Evolutionary conservation across 2,113 vertebrate genomes (phyloP).

Genomic region (Parus major): DNA sequence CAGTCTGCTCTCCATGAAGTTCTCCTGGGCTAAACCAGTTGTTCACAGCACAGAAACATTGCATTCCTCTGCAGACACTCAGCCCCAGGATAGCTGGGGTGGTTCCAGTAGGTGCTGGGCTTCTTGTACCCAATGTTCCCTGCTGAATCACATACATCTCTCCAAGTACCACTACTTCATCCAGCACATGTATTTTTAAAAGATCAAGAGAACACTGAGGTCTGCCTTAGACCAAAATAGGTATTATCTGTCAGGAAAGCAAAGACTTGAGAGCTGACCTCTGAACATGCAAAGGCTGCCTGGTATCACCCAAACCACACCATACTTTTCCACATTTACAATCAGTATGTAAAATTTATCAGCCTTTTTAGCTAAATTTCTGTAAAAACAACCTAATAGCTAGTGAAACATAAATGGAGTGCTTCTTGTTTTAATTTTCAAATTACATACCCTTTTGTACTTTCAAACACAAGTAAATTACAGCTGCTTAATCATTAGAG

Average conservation of each 20-base stretch:
- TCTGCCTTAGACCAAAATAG: background rate
- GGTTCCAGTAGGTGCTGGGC: background rate
- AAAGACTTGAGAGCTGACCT: background rate
- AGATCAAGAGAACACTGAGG: background rate
- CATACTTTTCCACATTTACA: background rate
- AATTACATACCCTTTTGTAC: constrained; percentile 44
- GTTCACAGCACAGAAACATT: background rate
- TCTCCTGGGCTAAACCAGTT: background rate
- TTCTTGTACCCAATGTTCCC: background rate
- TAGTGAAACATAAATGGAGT: constrained; percentile 9
- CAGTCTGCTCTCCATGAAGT: background rate
- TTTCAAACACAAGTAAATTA: constrained; percentile 22
- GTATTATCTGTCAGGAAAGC: background rate
- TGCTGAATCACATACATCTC: background rate
- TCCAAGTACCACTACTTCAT: background rate
- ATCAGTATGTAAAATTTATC: background rate
- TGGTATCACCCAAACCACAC: background rate
- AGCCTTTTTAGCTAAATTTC: background rate
- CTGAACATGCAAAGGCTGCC: background rate
- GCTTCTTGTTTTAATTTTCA: constrained; percentile 21
- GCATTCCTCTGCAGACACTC: background rate
- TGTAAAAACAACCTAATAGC: background rate
- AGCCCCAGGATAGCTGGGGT: background rate
- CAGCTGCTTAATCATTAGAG: constrained; percentile 47
- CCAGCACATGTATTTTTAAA: background rate